Conservation (phyloP, 2,113 vertebrate species). For the Hemiscyllium ocellatum region DNA sequence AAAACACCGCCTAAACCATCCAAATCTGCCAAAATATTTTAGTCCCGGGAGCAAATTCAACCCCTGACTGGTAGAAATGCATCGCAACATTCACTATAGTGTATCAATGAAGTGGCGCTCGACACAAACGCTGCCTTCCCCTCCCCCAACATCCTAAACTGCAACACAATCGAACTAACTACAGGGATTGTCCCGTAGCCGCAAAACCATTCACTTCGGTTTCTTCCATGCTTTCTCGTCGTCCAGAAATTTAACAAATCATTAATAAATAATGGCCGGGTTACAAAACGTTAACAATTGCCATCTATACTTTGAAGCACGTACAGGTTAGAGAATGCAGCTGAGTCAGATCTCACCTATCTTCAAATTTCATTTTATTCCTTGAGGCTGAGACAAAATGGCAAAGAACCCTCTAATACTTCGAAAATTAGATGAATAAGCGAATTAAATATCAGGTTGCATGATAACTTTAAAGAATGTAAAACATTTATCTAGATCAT, state of each 20-base stretch:
- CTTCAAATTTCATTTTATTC: neutral
- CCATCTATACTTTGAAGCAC: neutral
- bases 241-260: neutral
- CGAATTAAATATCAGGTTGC: neutral
- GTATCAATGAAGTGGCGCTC: constrained; percentile 28
- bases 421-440: neutral
- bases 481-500: neutral
- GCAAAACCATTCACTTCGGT: constrained; percentile 5
- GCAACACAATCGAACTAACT: constrained; percentile 33
- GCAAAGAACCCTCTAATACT: neutral
- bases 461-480: neutral
- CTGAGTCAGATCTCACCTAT: neutral
- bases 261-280: neutral
- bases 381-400: neutral
- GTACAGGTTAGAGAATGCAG: neutral
- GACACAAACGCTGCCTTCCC: neutral
- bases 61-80: constrained; percentile 13
- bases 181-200: constrained; percentile 1
- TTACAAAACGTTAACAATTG: neutral
- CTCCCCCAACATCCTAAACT: constrained; percentile 7
- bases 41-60: constrained; percentile 5
- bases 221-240: neutral
- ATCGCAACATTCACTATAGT: constrained; percentile 27
- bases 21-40: neutral
- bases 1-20: neutral